phyloP scores from a whole-genome alignment of 2,888 invertebrate genomes.

The Ischnura elegans region DNA sequence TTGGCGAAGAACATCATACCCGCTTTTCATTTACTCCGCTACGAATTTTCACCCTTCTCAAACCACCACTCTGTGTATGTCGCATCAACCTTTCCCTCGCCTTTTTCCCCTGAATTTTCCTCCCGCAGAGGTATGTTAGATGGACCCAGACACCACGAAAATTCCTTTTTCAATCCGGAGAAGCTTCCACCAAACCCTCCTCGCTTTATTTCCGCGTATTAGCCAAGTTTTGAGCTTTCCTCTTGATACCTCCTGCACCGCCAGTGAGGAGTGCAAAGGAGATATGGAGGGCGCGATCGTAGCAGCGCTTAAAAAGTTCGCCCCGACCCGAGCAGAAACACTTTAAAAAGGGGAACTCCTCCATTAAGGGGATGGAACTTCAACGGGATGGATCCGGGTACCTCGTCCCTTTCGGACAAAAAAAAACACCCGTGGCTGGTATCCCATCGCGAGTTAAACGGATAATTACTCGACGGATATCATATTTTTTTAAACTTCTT shows the following conservation, averaged over 20 bases:
- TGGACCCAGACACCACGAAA: slow-evolving; percentile 11
- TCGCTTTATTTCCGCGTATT: background rate
- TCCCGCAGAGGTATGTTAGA: background rate
- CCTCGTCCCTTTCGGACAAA: background rate
- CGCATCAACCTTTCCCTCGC: background rate
- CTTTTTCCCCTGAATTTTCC: background rate
- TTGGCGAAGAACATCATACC: background rate
- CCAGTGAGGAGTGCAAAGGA: background rate
- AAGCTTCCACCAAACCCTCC: background rate
- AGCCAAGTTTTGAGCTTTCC: slow-evolving; percentile 16
- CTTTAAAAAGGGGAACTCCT: slow-evolving; percentile 25
- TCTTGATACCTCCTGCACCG: background rate
- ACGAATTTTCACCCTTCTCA: background rate
- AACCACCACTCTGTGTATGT: background rate
- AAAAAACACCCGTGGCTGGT: background rate
- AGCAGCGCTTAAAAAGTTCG: slow-evolving; percentile 4
- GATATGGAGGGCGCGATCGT: background rate
- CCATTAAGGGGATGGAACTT: slow-evolving; percentile 22
- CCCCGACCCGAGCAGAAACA: background rate
- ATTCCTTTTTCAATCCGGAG: slow-evolving; percentile 3
- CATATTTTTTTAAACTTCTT: background rate
- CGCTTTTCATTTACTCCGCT: background rate
- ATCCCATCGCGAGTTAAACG: slow-evolving; percentile 29
- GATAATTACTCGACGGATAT: background rate
- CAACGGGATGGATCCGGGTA: background rate